These are phyloP conservation scores for Caenorhabditis sp. DNA, from an alignment of 2,888 invertebrate species.

Conservation along the genomic window DNA sequence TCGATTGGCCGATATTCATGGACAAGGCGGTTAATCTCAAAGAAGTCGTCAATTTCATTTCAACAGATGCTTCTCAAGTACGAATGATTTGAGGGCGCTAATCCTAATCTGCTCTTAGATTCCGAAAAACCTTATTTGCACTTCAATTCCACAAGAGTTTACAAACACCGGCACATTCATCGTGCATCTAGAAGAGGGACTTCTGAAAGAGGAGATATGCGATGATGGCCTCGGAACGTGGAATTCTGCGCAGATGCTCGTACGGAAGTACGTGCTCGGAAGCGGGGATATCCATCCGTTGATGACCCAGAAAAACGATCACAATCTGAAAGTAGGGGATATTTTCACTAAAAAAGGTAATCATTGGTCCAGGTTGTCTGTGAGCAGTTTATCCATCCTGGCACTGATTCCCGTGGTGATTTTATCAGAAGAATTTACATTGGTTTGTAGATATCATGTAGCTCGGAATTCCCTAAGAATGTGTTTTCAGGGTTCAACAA, in stretches of 20 bases:
- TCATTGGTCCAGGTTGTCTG: slow-evolving; percentile 50
- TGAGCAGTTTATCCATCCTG: slow-evolving; percentile 62
- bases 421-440: slow-evolving; percentile 61
- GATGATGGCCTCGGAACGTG: slow-evolving; percentile 61
- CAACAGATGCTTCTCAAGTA: slow-evolving; percentile 28
- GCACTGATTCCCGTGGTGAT: slow-evolving; percentile 59
- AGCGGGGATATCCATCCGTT: background rate
- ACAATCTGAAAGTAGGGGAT: slow-evolving; percentile 56
- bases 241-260: slow-evolving; percentile 54
- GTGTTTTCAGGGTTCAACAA: slow-evolving; percentile 42
- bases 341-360: no score
- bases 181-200: slow-evolving; percentile 22
- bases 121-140: slow-evolving; percentile 40
- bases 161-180: slow-evolving; percentile 64
- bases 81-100: no score
- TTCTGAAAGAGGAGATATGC: slow-evolving; percentile 34
- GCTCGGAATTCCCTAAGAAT: background rate
- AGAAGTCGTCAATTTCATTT: slow-evolving; percentile 52
- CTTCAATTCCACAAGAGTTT: slow-evolving; percentile 61
- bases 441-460: slow-evolving; percentile 25
- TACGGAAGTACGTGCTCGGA: slow-evolving; percentile 47
- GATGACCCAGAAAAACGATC: slow-evolving; percentile 51
- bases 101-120: no score
- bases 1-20: slow-evolving; percentile 57
- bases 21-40: slow-evolving; percentile 27